Conservation (phyloP, 2,797 vertebrate species). For the Kryptopterus vitreolus region DNA sequence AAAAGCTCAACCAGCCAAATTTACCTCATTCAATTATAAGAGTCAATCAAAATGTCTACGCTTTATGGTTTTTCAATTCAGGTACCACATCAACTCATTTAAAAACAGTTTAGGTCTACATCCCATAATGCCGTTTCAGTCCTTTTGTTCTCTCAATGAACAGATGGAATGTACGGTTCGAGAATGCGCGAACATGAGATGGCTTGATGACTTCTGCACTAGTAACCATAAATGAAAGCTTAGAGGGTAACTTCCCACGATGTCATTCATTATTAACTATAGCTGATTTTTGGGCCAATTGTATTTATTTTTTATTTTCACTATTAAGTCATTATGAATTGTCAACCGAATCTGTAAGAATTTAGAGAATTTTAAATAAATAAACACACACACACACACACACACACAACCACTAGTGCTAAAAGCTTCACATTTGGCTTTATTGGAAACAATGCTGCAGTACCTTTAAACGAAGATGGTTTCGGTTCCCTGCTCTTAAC, state of each 20-base stretch:
- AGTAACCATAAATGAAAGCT: conserved; percentile 11
- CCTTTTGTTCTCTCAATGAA: conserved; percentile 3
- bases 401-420: too few relatives aligned
- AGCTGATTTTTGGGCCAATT: not conserved
- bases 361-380: not conserved
- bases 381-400: too few relatives aligned
- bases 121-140: not conserved
- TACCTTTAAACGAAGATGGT: not conserved
- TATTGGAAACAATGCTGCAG: too few relatives aligned
- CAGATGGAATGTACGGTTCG: not conserved
- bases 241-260: not conserved
- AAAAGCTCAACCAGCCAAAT: too few relatives aligned
- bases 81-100: not conserved
- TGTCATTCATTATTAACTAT: not conserved
- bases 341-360: not conserved
- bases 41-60: not conserved
- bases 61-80: not conserved
- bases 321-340: not conserved
- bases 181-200: not conserved
- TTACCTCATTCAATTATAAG: not conserved
- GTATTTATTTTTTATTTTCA: not conserved
- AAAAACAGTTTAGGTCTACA: not conserved
- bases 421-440: not conserved
- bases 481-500: not conserved
- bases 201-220: conserved; percentile 2